phyloP scores from a whole-genome alignment of 2,888 invertebrate species.

The Erebia epiphron region DNA sequence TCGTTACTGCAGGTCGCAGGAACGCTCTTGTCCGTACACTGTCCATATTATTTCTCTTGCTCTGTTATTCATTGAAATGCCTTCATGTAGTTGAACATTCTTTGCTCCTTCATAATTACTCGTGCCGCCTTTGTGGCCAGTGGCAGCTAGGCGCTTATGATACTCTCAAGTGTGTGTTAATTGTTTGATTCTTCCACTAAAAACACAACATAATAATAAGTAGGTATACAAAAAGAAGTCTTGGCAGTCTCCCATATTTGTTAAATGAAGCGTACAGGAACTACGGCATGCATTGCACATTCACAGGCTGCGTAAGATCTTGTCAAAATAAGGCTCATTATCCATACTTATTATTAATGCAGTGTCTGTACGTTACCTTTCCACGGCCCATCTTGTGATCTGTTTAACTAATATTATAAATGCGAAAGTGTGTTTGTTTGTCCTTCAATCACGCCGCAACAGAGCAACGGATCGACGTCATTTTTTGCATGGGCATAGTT shows the following conservation, averaged over 20 bases:
- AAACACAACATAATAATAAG: conserved; percentile 6
- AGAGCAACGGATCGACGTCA: no score
- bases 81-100: conserved; percentile 50
- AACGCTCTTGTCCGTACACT: conserved; percentile 47
- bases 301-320: not conserved
- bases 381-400: no score
- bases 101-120: conserved; percentile 45
- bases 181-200: conserved; percentile 41
- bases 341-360: no score
- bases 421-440: no score
- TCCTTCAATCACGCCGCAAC: no score
- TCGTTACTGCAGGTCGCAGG: conserved; percentile 46
- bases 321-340: not conserved
- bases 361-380: no score
- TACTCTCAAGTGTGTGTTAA: conserved; percentile 32
- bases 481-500: no score
- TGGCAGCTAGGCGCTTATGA: conserved; percentile 35
- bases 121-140: conserved; percentile 37
- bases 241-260: not conserved
- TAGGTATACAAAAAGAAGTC: not conserved
- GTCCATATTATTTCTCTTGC: conserved; percentile 48
- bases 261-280: not conserved
- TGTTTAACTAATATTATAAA: no score
- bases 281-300: not conserved
- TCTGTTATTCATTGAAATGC: conserved; percentile 57